A percentile compares a stretch with the other conserved stretches of the same genome.
phyloP scores from a whole-genome alignment of 2,888 invertebrate genomes.

The Dynastes grantii region DNA sequence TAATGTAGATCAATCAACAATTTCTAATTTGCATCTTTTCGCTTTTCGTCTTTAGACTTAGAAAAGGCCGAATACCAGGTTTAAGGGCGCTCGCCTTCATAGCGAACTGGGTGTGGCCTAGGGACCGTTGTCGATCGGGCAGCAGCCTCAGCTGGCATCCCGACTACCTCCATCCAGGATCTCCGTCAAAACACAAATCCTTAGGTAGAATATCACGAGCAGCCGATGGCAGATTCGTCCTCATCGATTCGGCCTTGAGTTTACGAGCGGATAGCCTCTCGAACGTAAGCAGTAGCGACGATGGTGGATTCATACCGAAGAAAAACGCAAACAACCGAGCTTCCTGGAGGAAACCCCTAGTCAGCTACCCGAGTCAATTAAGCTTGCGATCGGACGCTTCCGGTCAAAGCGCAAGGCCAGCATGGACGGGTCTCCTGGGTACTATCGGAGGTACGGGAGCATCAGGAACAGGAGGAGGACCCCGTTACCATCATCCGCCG shows the following conservation, averaged over 20 bases:
- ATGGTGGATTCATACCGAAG: slow-evolving; percentile 86
- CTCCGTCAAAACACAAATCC: slow-evolving; percentile 65
- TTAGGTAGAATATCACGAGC: slow-evolving; percentile 82
- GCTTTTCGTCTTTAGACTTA: slow-evolving; percentile 77
- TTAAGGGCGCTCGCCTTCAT: slow-evolving; percentile 82
- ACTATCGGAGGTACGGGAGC: slow-evolving; percentile 54
- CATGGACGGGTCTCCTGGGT: slow-evolving; percentile 61
- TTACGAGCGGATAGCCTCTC: slow-evolving; percentile 74
- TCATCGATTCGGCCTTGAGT: slow-evolving; percentile 73
- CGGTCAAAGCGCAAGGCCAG: slow-evolving; percentile 72
- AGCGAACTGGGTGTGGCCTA: slow-evolving; percentile 84
- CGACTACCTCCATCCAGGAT: slow-evolving; percentile 66
- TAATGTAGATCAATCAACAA: slow-evolving; percentile 38
- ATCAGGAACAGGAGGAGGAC: slow-evolving; percentile 45
- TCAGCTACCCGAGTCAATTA: slow-evolving; percentile 78
- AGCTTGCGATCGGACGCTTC: slow-evolving; percentile 80
- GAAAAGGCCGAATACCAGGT: slow-evolving; percentile 96
- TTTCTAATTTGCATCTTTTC: slow-evolving; percentile 27
- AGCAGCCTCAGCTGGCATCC: slow-evolving; percentile 69
- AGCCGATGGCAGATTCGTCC: slow-evolving; percentile 83
- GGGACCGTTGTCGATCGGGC: slow-evolving; percentile 78
- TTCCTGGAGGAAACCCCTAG: slow-evolving; percentile 78
- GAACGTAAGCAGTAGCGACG: slow-evolving; percentile 81
- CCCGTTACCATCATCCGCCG: slow-evolving; percentile 66
- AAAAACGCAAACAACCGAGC: slow-evolving; percentile 72